phyloP scores from a whole-genome alignment of 2,888 invertebrate genomes.

The Ligdia adustata region DNA sequence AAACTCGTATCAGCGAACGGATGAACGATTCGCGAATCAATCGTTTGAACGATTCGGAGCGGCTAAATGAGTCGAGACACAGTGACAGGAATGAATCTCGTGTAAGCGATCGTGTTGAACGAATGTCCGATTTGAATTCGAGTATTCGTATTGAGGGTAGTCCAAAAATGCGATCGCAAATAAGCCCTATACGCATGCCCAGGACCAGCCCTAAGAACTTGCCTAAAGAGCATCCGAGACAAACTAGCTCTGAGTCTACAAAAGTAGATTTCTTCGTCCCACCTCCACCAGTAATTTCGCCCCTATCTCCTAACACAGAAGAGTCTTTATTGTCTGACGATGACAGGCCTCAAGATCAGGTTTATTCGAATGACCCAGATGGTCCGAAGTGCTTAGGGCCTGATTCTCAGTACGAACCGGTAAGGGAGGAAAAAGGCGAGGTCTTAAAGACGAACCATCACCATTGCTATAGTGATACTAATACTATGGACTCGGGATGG shows the following conservation, averaged over 20 bases:
- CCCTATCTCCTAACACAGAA: conserved; percentile 73
- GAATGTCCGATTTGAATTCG: conserved; percentile 65
- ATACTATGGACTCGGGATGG: conserved; percentile 88
- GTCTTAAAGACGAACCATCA: conserved; percentile 72
- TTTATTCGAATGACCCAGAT: conserved; percentile 69
- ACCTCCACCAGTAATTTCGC: conserved; percentile 59
- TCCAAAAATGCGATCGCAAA: conserved; percentile 65
- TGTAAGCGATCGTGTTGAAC: conserved; percentile 44
- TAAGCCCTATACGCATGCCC: conserved; percentile 64
- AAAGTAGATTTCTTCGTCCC: conserved; percentile 65
- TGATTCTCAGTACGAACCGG: conserved; percentile 73
- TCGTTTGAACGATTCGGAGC: conserved; percentile 26
- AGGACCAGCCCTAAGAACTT: conserved; percentile 52
- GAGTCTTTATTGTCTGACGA: conserved; percentile 72
- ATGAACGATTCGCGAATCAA: conserved; percentile 39
- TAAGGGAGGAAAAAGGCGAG: conserved; percentile 67
- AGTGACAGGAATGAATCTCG: conserved; percentile 25
- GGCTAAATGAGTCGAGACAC: conserved; percentile 40
- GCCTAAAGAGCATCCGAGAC: conserved; percentile 28
- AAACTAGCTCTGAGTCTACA: conserved; percentile 19
- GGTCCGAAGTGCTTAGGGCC: conserved; percentile 67
- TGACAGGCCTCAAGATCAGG: conserved; percentile 55
- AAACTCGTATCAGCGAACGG: conserved; percentile 35
- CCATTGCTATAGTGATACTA: conserved; percentile 83
- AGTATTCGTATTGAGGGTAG: conserved; percentile 70